Evolutionary conservation across 2,888 invertebrate genomes (phyloP).

Genomic region (Drosophila ustulata): DNA sequence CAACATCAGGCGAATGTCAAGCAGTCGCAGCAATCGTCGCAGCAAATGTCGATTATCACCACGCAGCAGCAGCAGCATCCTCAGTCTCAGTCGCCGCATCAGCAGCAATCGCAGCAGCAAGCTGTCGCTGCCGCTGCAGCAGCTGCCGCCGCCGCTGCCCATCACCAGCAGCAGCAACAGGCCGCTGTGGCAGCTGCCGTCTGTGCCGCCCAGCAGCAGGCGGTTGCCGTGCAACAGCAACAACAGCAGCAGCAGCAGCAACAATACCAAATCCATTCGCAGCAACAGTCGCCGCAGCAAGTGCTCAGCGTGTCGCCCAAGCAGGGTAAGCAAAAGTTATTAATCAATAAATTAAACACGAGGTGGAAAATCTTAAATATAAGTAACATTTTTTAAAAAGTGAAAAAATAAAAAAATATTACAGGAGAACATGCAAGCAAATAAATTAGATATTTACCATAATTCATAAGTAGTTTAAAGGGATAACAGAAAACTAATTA

Average conservation of each 20-base stretch:
- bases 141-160: slow-evolving; percentile 79
- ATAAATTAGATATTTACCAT: too few species aligned
- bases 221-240: slow-evolving; percentile 82
- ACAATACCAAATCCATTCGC: slow-evolving; percentile 85
- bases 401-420: too few species aligned
- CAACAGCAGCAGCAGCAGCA: slow-evolving; percentile 82
- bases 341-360: too few species aligned
- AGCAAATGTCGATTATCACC: slow-evolving; percentile 79
- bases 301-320: slow-evolving; percentile 84
- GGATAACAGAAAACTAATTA: too few species aligned
- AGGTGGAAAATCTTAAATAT: too few species aligned
- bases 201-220: slow-evolving; percentile 82
- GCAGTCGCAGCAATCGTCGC: slow-evolving; percentile 80
- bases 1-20: slow-evolving; percentile 65
- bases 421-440: too few species aligned
- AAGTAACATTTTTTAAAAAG: too few species aligned
- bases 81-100: slow-evolving; percentile 80
- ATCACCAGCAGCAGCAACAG: slow-evolving; percentile 81
- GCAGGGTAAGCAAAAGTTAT: slow-evolving; percentile 82
- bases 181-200: slow-evolving; percentile 79
- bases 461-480: too few species aligned
- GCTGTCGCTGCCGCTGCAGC: slow-evolving; percentile 79
- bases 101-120: slow-evolving; percentile 78
- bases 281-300: slow-evolving; percentile 85
- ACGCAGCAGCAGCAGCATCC: slow-evolving; percentile 80